phyloP scores from a whole-genome alignment of 2,888 invertebrate species.

The Adineta ricciae region DNA sequence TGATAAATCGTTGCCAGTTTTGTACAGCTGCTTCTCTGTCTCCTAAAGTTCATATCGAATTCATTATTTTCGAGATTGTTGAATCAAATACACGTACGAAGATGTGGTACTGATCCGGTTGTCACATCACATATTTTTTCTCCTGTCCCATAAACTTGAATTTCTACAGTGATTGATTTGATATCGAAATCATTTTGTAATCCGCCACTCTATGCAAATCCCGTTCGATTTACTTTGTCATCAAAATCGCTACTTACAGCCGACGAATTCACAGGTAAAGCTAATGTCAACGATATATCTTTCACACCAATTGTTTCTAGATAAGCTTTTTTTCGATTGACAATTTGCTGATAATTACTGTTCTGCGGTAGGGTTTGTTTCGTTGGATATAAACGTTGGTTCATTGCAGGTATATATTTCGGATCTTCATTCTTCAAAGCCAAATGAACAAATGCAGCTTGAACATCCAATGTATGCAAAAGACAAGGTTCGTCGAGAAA shows the following conservation, averaged over 20 bases:
- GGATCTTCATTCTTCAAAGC: slow-evolving; percentile 42
- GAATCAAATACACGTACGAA: slow-evolving; percentile 2
- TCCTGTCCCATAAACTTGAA: slow-evolving; percentile 5
- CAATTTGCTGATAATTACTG: background rate
- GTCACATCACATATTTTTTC: background rate
- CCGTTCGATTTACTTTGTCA: background rate
- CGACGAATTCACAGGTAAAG: slow-evolving; percentile 37
- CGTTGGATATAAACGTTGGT: slow-evolving; percentile 42
- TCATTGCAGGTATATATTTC: slow-evolving; percentile 44
- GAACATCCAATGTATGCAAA: slow-evolving; percentile 49
- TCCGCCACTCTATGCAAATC: background rate
- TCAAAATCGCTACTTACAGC: background rate
- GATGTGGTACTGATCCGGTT: slow-evolving; percentile 7
- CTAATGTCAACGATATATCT: slow-evolving; percentile 40
- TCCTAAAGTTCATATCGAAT: background rate
- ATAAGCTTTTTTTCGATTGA: background rate
- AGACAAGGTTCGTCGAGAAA: slow-evolving; percentile 49
- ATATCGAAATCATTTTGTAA: slow-evolving; percentile 14
- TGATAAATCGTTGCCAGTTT: background rate
- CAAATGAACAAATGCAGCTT: slow-evolving; percentile 48
- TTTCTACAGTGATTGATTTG: slow-evolving; percentile 20
- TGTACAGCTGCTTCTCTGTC: background rate
- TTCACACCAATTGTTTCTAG: slow-evolving; percentile 41
- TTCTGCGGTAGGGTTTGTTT: slow-evolving; percentile 37
- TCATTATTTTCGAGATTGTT: background rate